These are phyloP conservation scores for Sternotherus odoratus DNA, from an alignment of 2,797 vertebrate species.

Conservation along the genomic window DNA sequence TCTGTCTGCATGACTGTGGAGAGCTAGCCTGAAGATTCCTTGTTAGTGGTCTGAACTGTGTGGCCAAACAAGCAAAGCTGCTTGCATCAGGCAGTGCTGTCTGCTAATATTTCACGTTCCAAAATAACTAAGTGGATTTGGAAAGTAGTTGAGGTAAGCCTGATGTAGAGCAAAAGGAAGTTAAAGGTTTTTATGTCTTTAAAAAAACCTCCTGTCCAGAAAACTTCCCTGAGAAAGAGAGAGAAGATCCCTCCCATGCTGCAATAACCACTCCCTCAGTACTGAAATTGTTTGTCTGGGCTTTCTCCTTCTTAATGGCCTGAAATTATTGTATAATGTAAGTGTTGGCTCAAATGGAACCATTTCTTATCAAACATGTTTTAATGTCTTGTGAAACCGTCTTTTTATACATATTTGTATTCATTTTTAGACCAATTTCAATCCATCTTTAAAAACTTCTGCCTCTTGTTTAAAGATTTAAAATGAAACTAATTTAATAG, in stretches of 20 bases:
- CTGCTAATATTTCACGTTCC: background rate
- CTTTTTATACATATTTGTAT: background rate
- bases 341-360: background rate
- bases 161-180: background rate
- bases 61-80: background rate
- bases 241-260: background rate
- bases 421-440: background rate
- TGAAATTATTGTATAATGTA: background rate
- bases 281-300: background rate
- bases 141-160: background rate
- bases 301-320: background rate
- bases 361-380: fast-evolving
- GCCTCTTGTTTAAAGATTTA: background rate
- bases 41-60: background rate
- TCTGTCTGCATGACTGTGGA: background rate
- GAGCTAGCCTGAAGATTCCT: background rate
- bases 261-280: background rate
- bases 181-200: background rate
- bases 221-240: background rate
- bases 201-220: background rate
- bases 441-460: background rate
- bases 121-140: background rate
- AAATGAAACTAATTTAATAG: background rate
- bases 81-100: background rate
- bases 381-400: background rate